phyloP scores from a whole-genome alignment of 2,797 vertebrate genomes.

The Pseudomugil gertrudae region DNA sequence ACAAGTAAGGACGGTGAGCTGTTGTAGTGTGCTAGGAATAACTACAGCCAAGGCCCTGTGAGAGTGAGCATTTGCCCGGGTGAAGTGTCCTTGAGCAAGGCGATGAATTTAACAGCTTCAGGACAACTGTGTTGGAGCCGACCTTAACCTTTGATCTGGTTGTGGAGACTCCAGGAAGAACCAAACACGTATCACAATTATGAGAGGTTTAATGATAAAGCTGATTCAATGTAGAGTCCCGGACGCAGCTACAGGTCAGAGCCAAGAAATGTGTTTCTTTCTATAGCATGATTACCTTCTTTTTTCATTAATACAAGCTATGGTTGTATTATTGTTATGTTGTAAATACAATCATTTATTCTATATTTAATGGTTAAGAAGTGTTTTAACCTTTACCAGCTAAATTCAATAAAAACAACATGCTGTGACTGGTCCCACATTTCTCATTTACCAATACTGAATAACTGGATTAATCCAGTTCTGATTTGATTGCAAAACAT shows the following conservation, averaged over 20 bases:
- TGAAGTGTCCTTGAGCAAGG: constrained; percentile 78
- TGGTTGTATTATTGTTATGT: background rate
- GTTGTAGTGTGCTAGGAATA: constrained; percentile 61
- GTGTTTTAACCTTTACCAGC: background rate
- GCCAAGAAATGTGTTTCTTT: background rate
- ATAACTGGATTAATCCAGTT: background rate
- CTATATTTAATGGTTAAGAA: background rate
- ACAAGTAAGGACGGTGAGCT: constrained; percentile 64
- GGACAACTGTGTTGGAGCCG: constrained; percentile 79
- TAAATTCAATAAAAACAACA: background rate
- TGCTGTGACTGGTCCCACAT: background rate
- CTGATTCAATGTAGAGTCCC: background rate
- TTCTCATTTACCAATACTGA: background rate
- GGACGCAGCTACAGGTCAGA: constrained; percentile 4
- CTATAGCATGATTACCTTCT: background rate
- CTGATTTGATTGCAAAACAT: constrained; percentile 7
- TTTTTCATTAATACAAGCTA: background rate
- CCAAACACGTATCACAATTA: constrained; percentile 39
- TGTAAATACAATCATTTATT: background rate
- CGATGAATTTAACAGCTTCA: constrained; percentile 82
- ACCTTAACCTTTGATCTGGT: constrained; percentile 60
- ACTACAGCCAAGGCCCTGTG: constrained; percentile 62
- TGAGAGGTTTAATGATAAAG: constrained; percentile 16
- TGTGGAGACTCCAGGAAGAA: constrained; percentile 30
- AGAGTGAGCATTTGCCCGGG: constrained; percentile 52